A percentile compares a stretch with the other conserved stretches of the same genome.
phyloP scores from a whole-genome alignment of 2,113 vertebrate genomes.

The Cercocebus atys region DNA sequence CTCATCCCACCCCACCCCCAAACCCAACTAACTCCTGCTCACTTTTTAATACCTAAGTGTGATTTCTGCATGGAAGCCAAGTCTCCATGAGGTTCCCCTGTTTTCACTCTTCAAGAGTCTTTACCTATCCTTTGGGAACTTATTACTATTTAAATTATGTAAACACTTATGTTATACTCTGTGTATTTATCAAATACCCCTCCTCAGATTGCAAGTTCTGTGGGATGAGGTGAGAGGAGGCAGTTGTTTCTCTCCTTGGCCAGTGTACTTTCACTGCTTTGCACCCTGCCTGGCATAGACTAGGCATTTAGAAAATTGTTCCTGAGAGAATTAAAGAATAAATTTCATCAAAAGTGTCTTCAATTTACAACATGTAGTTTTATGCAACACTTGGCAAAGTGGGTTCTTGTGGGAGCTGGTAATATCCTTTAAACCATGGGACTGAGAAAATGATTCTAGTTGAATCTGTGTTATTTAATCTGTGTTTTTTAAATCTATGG shows the following conservation, averaged over 20 bases:
- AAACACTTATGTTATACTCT: not conserved
- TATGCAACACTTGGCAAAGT: not conserved
- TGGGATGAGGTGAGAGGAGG: accelerated
- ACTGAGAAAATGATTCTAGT: not conserved
- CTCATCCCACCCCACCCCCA: not conserved
- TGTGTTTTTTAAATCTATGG: not conserved
- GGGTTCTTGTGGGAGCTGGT: not conserved
- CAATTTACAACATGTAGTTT: not conserved
- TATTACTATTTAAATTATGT: not conserved
- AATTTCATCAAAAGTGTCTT: not conserved
- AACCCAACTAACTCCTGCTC: not conserved
- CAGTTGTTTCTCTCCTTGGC: not conserved
- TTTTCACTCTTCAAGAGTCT: not conserved
- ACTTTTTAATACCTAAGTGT: not conserved
- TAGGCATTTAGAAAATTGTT: not conserved
- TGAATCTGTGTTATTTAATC: not conserved
- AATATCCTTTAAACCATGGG: not conserved
- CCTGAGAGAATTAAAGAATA: not conserved
- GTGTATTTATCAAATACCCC: not conserved
- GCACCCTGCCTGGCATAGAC: not conserved
- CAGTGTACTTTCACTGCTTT: not conserved
- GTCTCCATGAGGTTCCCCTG: not conserved
- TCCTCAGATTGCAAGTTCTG: not conserved
- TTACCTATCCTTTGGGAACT: not conserved
- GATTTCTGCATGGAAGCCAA: not conserved